Evolutionary conservation across 2,888 invertebrate species (phyloP).

Genomic region (Stegophylla sp.): DNA sequence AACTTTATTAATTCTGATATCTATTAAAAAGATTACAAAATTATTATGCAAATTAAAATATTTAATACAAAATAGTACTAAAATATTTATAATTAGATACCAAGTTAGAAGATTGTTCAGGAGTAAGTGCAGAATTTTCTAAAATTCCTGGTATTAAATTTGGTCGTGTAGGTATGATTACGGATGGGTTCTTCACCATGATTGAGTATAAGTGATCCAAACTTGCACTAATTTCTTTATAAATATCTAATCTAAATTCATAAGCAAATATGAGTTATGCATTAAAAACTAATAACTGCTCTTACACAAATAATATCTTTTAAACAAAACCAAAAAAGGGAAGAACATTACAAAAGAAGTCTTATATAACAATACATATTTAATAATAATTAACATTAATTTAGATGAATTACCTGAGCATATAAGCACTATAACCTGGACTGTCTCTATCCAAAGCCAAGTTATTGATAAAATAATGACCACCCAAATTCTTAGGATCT

Average conservation of each 20-base stretch:
- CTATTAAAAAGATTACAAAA: conserved; percentile 64
- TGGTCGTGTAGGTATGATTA: conserved; percentile 42
- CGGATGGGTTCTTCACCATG: conserved; percentile 50
- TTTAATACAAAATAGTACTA: neutral
- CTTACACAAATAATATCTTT: neutral
- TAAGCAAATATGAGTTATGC: conserved; percentile 44
- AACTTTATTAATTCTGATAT: conserved; percentile 67
- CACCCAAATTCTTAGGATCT: conserved; percentile 88
- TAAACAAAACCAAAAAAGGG: too few relatives aligned
- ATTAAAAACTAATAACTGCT: conserved; percentile 1
- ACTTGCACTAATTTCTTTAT: conserved; percentile 83
- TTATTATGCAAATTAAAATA: neutral
- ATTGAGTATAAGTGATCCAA: conserved; percentile 72
- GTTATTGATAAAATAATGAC: conserved; percentile 79
- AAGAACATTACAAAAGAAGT: too few relatives aligned
- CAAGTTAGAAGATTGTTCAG: conserved; percentile 55
- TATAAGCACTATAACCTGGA: conserved; percentile 59
- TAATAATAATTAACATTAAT: neutral
- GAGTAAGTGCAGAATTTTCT: conserved; percentile 51
- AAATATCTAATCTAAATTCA: conserved; percentile 79
- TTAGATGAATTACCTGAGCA: conserved; percentile 52
- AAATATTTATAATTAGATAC: conserved; percentile 29
- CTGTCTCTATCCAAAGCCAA: conserved; percentile 54
- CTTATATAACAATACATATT: too few relatives aligned
- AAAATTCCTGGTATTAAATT: conserved; percentile 43